phyloP scores from a whole-genome alignment of 2,113 vertebrate genomes.

The Gorsachius goisagi region DNA sequence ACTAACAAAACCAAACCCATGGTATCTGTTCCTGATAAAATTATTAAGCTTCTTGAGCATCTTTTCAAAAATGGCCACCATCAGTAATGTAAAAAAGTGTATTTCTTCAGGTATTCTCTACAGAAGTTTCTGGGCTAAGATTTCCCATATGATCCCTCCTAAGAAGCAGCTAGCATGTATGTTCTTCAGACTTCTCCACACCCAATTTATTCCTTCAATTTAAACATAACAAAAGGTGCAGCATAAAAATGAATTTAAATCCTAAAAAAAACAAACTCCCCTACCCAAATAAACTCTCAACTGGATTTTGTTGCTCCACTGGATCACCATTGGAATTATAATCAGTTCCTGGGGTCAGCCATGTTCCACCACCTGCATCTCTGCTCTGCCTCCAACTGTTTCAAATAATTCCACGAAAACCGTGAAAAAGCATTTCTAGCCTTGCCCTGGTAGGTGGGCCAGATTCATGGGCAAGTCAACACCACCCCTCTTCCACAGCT shows the following conservation, averaged over 20 bases:
- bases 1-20: neutral
- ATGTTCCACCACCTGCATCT: neutral
- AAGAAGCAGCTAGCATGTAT: neutral
- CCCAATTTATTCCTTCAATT: neutral
- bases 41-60: neutral
- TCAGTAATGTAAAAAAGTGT: neutral
- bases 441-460: neutral
- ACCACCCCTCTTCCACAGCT: neutral
- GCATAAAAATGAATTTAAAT: neutral
- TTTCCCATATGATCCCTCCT: neutral
- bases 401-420: neutral
- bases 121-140: neutral
- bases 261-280: neutral
- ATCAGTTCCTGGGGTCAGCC: neutral
- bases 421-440: neutral
- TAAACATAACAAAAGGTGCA: neutral
- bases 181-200: neutral
- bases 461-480: neutral
- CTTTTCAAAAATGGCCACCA: neutral
- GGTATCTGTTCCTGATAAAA: neutral
- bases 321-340: neutral
- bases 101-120: neutral
- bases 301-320: neutral
- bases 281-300: neutral
- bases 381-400: neutral